Evolutionary conservation across 2,888 invertebrate species (phyloP).

Genomic region (Ametastegia equiseti): DNA sequence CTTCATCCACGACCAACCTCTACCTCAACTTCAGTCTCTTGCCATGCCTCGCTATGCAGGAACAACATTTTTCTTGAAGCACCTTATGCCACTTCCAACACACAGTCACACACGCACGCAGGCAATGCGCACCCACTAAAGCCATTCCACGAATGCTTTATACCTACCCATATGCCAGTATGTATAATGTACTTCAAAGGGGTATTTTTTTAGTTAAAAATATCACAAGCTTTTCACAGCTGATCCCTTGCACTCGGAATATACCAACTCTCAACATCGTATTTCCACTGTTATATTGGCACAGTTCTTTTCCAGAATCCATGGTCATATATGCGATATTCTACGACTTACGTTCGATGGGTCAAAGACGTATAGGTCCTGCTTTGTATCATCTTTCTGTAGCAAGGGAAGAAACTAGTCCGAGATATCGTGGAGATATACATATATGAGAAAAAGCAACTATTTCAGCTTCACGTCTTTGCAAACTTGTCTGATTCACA

Average conservation of each 20-base stretch:
- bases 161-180: too few relatives aligned
- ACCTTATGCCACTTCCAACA: constrained; percentile 6
- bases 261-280: background rate
- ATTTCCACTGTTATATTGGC: background rate
- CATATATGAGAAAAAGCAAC: too few relatives aligned
- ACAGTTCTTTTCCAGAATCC: background rate
- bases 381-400: too few relatives aligned
- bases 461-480: too few relatives aligned
- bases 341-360: too few relatives aligned
- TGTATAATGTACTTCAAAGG: constrained; percentile 5
- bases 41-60: background rate
- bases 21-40: background rate
- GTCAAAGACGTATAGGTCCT: too few relatives aligned
- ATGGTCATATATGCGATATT: too few relatives aligned
- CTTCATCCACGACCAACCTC: background rate
- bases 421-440: too few relatives aligned
- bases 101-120: background rate
- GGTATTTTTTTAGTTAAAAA: background rate
- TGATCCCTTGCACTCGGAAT: background rate
- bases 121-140: background rate
- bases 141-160: background rate
- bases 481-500: background rate
- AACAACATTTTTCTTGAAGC: background rate
- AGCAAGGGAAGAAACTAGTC: too few relatives aligned
- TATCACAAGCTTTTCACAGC: background rate